Base-by-base conservation (phyloP, 2,113 vertebrate species). In the Laterallus jamaicensis region DNA sequence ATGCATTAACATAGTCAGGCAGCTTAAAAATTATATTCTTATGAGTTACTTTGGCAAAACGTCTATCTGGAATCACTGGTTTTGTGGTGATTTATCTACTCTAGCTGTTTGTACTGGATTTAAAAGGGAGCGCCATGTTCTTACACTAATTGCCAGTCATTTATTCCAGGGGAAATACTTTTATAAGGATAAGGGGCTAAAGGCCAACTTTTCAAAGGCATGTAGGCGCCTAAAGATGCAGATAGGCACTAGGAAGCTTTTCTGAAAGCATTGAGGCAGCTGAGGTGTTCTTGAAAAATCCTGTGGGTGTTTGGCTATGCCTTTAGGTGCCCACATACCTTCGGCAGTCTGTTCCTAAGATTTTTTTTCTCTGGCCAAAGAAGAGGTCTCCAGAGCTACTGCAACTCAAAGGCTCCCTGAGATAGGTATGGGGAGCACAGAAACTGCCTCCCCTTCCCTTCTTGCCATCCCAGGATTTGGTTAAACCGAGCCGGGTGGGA, bases 21-120 rank as follows among this genome's bases (percentile, higher is more conserved):
- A 94, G 55, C 76, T 93, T 94, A 88, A 96, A 94, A 96, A 81
- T 67, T 35, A 52, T 49, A 81, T 74, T 93, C 59, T 63, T 90
- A 83, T 39, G 26, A 81, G 68, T 90, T 93, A 88, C 85, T 88
- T 95, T 90, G 85, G 71, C 47, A 9, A 88, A 94, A 78, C 21
- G 32, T 91, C 64, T 92, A 83, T 81, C 76, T 88, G 69, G 67
- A 93, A 39, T 90, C 82, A 32, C 32, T 71, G 79, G 71, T 77
- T 82, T 74, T 95, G 47, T 40, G 47, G n/a, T 35, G 28, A 80
- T 93, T 95, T 94, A 88, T 96, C 88, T 90, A 26, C 90, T 44
- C 19, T 52, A 63, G 64, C 37, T 95, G 31, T 95, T 96, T 95
- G 85, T 63, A 88, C 60, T 92, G 90, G 82, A 93, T 95, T 96